phyloP scores from a whole-genome alignment of 2,113 vertebrate species.

The Eptesicus fuscus region DNA sequence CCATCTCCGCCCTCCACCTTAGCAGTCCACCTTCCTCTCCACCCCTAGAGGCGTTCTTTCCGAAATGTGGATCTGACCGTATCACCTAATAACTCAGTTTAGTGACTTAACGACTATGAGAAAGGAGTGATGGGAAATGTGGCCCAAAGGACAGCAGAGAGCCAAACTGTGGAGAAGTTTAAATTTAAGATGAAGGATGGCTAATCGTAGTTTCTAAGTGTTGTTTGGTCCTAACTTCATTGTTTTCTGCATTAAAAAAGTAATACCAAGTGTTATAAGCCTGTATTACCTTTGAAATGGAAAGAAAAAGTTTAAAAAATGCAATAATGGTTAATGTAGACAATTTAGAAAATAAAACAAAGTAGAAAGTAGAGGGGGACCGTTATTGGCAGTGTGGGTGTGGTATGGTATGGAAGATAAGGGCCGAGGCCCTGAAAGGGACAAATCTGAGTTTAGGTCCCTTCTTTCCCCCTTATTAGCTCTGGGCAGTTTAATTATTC shows the following conservation, averaged over 20 bases:
- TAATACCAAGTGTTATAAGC: neutral
- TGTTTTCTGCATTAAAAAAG: constrained; percentile 1
- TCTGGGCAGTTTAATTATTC: neutral
- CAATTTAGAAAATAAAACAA: neutral
- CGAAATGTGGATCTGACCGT: neutral
- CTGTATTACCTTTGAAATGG: neutral
- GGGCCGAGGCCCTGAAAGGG: neutral
- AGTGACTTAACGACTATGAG: neutral
- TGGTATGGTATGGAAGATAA: fast-evolving
- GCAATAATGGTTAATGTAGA: neutral
- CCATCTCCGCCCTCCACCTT: neutral
- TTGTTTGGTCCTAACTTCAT: neutral
- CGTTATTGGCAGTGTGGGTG: neutral
- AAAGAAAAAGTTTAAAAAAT: neutral
- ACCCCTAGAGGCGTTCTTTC: neutral
- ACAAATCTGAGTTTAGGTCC: neutral
- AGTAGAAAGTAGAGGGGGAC: neutral
- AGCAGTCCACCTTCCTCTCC: neutral
- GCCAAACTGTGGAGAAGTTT: neutral
- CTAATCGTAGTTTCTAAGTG: neutral
- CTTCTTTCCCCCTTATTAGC: neutral
- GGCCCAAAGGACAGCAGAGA: neutral
- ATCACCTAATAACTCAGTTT: neutral
- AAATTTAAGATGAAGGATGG: neutral
- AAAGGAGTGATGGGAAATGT: neutral